Percentiles rank a stretch among this genome's conserved stretches.
Evolutionary conservation across 1,140 invertebrate genomes (phyloP).

Genomic region (Hylyphantes graminicola): DNA sequence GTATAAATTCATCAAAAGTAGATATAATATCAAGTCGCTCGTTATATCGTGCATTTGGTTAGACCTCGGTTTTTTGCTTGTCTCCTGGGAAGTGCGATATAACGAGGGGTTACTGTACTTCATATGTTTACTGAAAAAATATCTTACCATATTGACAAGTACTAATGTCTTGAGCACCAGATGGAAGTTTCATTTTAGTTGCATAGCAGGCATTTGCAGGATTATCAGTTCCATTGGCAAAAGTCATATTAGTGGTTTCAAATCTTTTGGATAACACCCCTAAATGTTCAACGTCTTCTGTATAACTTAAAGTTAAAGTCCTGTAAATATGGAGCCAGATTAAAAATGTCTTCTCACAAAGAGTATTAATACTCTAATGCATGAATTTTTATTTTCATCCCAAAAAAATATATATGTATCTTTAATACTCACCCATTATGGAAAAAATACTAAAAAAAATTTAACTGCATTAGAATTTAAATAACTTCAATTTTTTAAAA

Average conservation of each 20-base stretch:
- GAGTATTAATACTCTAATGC: background rate
- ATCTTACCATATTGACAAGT: constrained; percentile 54
- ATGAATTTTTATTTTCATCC: no score
- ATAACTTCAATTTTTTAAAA: no score
- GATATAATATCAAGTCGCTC: no score
- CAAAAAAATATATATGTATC: no score
- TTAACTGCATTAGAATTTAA: no score
- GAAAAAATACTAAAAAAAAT: no score
- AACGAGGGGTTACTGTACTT: no score
- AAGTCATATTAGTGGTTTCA: constrained; percentile 45
- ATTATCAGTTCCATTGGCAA: constrained; percentile 54
- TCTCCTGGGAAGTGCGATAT: no score
- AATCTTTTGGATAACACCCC: constrained; percentile 47
- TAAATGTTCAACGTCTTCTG: constrained; percentile 36
- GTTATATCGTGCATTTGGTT: no score
- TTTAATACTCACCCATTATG: no score
- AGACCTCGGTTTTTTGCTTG: no score
- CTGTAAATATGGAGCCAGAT: constrained; percentile 18
- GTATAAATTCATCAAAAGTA: no score
- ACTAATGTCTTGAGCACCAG: constrained; percentile 54
- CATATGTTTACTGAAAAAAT: background rate
- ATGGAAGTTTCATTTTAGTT: constrained; percentile 46
- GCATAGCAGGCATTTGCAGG: constrained; percentile 50
- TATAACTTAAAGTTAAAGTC: constrained; percentile 42
- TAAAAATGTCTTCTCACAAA: background rate